phyloP scores from a whole-genome alignment of 2,113 vertebrate species.

The Microtus ochrogaster region DNA sequence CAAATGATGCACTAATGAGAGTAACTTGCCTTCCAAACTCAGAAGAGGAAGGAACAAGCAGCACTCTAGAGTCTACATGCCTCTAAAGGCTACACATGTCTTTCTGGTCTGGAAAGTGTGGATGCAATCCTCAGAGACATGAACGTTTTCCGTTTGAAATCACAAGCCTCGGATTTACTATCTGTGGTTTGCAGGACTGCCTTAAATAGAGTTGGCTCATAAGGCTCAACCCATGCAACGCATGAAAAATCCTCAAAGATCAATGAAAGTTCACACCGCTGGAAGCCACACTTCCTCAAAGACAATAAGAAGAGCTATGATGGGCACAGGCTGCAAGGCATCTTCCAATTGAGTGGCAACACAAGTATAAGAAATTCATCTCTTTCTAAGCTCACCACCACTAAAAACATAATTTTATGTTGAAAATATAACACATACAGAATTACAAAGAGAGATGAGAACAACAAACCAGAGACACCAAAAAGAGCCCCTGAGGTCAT shows the following conservation, averaged over 20 bases:
- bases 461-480: constrained; percentile 53
- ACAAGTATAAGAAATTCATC: background rate
- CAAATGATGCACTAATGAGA: constrained; percentile 32
- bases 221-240: background rate
- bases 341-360: constrained; percentile 25
- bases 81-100: background rate
- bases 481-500: constrained; percentile 52
- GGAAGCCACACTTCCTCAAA: constrained; percentile 20
- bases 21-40: constrained; percentile 41
- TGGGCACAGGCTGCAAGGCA: background rate
- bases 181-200: constrained; percentile 9
- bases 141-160: background rate
- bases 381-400: constrained; percentile 9
- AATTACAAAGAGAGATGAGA: constrained; percentile 63
- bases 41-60: constrained; percentile 50
- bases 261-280: background rate
- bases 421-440: constrained; percentile 58
- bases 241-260: constrained; percentile 3
- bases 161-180: background rate
- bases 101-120: background rate
- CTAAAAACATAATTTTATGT: constrained; percentile 59
- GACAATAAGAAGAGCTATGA: constrained; percentile 5
- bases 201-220: background rate
- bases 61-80: accelerated
- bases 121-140: constrained; percentile 44